Base-by-base conservation (phyloP, 2,888 invertebrate genomes). In the Pristionchus arcanus region DNA sequence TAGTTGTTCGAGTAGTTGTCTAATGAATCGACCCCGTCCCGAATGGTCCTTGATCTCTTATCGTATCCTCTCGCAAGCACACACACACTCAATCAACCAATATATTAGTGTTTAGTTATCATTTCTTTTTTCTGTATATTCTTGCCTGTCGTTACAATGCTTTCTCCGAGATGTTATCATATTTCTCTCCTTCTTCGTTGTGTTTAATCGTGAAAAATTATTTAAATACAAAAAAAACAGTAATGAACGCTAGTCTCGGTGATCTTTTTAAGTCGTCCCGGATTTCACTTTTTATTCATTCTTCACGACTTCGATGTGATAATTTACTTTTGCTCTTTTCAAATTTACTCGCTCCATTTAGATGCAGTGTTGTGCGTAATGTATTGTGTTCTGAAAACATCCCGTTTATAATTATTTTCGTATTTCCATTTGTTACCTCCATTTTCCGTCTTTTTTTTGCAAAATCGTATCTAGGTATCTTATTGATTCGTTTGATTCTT, bases 31-130 rank as follows among this genome's bases (percentile, higher is more conserved):
- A 55, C 63, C 25, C 34, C 68, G 13, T 71, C 5, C 68, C 68
- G 68, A 74, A 74, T 81, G 49, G 28, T 81, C 81, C 37, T 81
- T 81, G 81, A 81, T 81, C 81, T 81, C 81, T 81, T 81, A 42
- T 16, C 81, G 81, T 53, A 81, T n/a, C 81, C 81, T 81, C 81
- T n/a, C 63, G n/a, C 63, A 63, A 7, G 11, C 63, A 21, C 2
- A 63, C 11, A 19, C 59, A 16, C 81, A 81, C 53, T 81, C n/a
- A 15, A 49, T 81, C 42, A 49, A 49, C 42, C 11, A 49, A 49
- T 53, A 19, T 42, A 4, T 42, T 74, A 34, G 74, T 19, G 74
- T 74, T 63, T 74, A 74, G 37, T 74, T 34, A 4, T 34, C 42
- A 5, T 13, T 49, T n/a, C 68, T 74, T 77, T 81, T 81, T 81